Evolutionary conservation across 53 echinoderm and acorn worm genomes (phyloP).

Genomic region (Echinometra lucunter): DNA sequence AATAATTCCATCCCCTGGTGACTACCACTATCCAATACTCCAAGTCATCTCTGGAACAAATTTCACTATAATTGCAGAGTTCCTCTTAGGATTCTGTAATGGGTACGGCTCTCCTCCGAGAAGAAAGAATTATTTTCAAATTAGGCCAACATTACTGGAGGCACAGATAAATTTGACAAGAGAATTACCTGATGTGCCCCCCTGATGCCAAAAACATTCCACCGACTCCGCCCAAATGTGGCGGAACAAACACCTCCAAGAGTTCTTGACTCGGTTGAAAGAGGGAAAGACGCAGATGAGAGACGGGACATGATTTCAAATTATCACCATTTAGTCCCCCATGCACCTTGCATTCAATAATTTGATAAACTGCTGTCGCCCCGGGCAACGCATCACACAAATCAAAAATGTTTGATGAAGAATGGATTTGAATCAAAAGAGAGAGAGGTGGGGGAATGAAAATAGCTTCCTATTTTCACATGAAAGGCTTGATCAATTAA

Average conservation of each 20-base stretch:
- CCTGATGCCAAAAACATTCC: slow-evolving; percentile 11
- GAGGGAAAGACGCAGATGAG: background rate
- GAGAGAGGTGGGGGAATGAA: background rate
- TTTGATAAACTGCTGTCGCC: slow-evolving; percentile 33
- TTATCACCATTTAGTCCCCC: slow-evolving; percentile 23
- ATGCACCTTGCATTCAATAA: slow-evolving; percentile 15
- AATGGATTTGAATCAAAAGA: background rate
- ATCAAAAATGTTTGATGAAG: slow-evolving; percentile 51
- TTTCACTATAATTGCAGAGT: background rate
- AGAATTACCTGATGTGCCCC: slow-evolving; percentile 25
- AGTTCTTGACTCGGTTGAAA: background rate
- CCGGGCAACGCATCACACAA: background rate
- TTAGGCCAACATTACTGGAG: slow-evolving; percentile 48
- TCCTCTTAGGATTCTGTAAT: background rate
- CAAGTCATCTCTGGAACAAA: background rate
- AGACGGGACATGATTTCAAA: slow-evolving; percentile 8
- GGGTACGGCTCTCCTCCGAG: background rate
- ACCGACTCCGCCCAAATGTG: background rate
- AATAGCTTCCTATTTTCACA: background rate
- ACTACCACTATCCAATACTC: background rate
- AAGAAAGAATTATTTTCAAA: slow-evolving; percentile 61
- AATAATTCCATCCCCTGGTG: background rate
- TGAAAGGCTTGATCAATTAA: background rate
- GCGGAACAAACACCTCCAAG: slow-evolving; percentile 15
- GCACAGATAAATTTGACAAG: slow-evolving; percentile 22